Percentiles rank a stretch among this genome's conserved stretches.
These are phyloP conservation scores for Turritopsis rubra DNA, from an alignment of 30 jellyfish, hydroid and myxozoan genomes.

Conservation along the genomic window DNA sequence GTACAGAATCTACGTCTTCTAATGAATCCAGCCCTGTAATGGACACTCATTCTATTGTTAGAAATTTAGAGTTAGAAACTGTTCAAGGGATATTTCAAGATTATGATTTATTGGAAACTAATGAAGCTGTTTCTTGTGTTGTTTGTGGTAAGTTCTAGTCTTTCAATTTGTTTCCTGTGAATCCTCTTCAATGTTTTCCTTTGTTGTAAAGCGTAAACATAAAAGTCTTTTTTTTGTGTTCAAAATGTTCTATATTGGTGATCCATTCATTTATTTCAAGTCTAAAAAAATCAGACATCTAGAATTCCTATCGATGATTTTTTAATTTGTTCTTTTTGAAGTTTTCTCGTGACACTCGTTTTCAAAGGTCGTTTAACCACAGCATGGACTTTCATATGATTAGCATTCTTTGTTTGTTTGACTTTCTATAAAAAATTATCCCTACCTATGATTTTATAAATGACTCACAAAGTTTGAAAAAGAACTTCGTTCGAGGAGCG, in stretches of 20 bases:
- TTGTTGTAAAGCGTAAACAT: no score
- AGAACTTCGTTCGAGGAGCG: background rate
- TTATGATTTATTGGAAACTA: conserved; percentile 70
- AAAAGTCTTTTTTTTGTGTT: no score
- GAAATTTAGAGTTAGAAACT: conserved; percentile 75
- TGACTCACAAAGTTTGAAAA: background rate
- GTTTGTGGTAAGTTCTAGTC: conserved; percentile 67
- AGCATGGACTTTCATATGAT: background rate
- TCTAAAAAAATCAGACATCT: background rate
- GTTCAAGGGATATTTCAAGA: conserved; percentile 71
- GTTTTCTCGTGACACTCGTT: background rate
- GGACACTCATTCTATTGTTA: conserved; percentile 32
- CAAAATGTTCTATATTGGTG: no score
- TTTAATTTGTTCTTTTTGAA: background rate
- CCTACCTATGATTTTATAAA: background rate
- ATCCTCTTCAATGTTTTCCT: no score
- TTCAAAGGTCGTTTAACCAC: background rate
- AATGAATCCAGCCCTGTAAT: conserved; percentile 44
- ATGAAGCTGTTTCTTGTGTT: conserved; percentile 79
- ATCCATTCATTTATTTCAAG: no score
- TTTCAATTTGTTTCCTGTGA: no score
- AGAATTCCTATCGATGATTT: background rate
- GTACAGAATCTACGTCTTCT: conserved; percentile 68
- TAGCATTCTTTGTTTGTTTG: background rate
- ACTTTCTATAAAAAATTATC: background rate